Conservation (phyloP, 2,797 vertebrate species). For the Myripristis jacobus region DNA sequence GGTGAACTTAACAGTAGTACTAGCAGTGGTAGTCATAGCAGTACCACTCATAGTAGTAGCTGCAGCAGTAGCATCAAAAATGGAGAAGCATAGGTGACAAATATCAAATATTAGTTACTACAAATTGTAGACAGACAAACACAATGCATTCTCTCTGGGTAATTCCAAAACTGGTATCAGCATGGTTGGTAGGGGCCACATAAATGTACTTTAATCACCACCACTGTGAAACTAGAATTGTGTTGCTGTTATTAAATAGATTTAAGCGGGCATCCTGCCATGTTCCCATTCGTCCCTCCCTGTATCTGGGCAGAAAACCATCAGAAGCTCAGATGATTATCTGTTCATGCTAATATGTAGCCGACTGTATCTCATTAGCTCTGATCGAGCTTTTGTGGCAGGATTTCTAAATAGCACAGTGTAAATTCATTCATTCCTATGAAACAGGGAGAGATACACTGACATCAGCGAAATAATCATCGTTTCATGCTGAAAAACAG, state of each 20-base stretch:
- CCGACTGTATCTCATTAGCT: constrained; percentile 51
- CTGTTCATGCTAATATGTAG: constrained; percentile 64
- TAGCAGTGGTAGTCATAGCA: not conserved
- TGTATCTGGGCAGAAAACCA: constrained; percentile 72
- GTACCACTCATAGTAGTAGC: not conserved
- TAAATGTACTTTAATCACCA: constrained; percentile 34
- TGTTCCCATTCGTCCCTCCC: constrained; percentile 41
- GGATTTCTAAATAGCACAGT: not conserved
- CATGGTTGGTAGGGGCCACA: constrained; percentile 23
- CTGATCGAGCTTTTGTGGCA: constrained; percentile 21
- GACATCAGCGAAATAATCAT: constrained; percentile 29
- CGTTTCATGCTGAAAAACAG: constrained; percentile 5
- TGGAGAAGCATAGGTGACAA: too few species aligned
- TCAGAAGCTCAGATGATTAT: constrained; percentile 56
- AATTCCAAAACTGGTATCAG: constrained; percentile 24
- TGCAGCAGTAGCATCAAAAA: not conserved
- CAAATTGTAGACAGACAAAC: not conserved
- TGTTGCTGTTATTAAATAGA: constrained; percentile 30
- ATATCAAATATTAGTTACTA: constrained; percentile 8
- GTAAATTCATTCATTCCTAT: constrained; percentile 44
- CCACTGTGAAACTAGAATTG: constrained; percentile 22
- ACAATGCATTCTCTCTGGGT: not conserved
- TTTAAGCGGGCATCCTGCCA: constrained; percentile 43
- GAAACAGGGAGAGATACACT: constrained; percentile 32
- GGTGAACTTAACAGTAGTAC: too few species aligned